These are phyloP conservation scores for Torymus tubicola DNA, from an alignment of 2,888 invertebrate species.

Conservation along the genomic window DNA sequence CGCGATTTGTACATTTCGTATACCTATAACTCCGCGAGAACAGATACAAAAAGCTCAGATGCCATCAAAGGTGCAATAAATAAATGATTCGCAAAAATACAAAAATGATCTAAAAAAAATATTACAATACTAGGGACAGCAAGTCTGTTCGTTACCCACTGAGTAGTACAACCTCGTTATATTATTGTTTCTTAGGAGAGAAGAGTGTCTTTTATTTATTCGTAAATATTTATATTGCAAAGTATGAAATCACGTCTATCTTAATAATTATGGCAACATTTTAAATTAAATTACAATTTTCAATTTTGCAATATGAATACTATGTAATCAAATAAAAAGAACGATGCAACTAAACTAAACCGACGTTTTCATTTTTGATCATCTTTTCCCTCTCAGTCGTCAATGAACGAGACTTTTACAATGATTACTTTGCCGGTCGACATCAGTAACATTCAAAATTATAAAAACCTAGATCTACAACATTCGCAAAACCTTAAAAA, in stretches of 20 bases:
- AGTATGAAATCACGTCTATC: constrained; percentile 13
- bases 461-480: background rate
- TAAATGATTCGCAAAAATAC: constrained; percentile 38
- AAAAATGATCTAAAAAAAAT: constrained; percentile 1
- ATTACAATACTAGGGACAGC: background rate
- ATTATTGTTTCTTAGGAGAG: background rate
- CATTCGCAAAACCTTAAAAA: too few species aligned
- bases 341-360: background rate
- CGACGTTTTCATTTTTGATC: constrained; percentile 18
- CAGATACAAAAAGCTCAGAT: constrained; percentile 29
- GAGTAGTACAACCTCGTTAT: constrained; percentile 34
- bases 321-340: constrained; percentile 14
- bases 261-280: constrained; percentile 49
- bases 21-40: constrained; percentile 29
- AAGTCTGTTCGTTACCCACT: constrained; percentile 7
- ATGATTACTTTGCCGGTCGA: background rate
- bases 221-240: constrained; percentile 47
- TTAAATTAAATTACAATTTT: constrained; percentile 21
- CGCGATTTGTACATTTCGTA: constrained; percentile 49
- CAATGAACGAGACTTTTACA: background rate
- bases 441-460: constrained; percentile 13
- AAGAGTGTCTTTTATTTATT: constrained; percentile 11
- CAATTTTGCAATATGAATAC: constrained; percentile 38
- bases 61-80: constrained; percentile 46
- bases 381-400: constrained; percentile 1